Percentiles rank a stretch among this genome's conserved stretches.
These are phyloP conservation scores for Diglossa cyanea DNA, from an alignment of 2,797 vertebrate species.

Conservation along the genomic window DNA sequence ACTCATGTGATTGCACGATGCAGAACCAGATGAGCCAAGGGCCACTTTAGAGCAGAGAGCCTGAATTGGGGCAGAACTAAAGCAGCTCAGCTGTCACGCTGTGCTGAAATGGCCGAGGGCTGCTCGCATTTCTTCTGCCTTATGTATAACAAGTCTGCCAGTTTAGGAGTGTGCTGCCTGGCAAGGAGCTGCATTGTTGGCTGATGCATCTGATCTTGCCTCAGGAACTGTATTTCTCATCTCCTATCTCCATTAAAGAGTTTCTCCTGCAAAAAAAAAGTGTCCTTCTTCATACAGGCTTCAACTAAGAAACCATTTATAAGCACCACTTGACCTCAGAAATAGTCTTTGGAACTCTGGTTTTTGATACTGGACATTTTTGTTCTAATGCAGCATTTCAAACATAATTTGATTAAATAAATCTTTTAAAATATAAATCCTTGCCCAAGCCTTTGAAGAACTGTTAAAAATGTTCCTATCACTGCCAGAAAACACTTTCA, in stretches of 20 bases:
- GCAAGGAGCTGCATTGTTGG: slow-evolving; percentile 50
- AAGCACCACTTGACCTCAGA: background rate
- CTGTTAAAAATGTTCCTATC: background rate
- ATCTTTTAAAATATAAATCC: background rate
- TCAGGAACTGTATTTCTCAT: slow-evolving; percentile 42
- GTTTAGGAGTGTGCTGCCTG: slow-evolving; percentile 34
- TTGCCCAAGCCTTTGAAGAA: background rate
- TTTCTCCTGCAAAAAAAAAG: slow-evolving; percentile 24
- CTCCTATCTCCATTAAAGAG: slow-evolving; percentile 31
- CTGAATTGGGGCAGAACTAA: slow-evolving; percentile 69
- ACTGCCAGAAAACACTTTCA: background rate
- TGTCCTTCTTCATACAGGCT: background rate
- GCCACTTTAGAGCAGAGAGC: slow-evolving; percentile 20
- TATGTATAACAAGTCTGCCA: slow-evolving; percentile 37
- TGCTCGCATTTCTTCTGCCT: slow-evolving; percentile 44
- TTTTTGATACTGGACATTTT: background rate
- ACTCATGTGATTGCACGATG: background rate
- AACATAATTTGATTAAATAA: background rate
- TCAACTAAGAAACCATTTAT: background rate
- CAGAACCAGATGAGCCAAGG: slow-evolving; percentile 27
- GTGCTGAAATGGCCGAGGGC: slow-evolving; percentile 25
- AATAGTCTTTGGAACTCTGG: background rate
- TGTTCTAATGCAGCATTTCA: background rate
- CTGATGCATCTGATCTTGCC: slow-evolving; percentile 53
- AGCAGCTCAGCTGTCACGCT: slow-evolving; percentile 56